phyloP scores from a whole-genome alignment of 2,888 invertebrate genomes.

The Platycheirus albimanus region DNA sequence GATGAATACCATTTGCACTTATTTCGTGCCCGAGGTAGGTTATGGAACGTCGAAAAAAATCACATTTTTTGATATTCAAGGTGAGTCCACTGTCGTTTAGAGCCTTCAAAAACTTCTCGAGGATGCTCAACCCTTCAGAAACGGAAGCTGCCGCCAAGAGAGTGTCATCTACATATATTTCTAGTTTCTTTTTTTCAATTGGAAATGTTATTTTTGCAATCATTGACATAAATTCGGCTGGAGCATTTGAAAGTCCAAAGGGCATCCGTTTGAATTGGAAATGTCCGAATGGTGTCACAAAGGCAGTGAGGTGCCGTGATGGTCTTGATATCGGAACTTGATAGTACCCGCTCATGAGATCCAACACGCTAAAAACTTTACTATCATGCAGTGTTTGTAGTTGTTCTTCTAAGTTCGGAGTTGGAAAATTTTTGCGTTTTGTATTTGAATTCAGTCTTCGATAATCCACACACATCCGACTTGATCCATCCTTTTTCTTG shows the following conservation, averaged over 20 bases:
- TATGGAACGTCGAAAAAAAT: constrained; percentile 5
- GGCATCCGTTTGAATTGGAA: no score
- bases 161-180: constrained; percentile 12
- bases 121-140: neutral
- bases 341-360: constrained; percentile 6
- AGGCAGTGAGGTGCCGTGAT: no score
- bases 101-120: constrained; percentile 2
- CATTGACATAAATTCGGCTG: no score
- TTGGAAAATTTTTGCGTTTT: constrained; percentile 18
- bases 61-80: constrained; percentile 13
- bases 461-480: no score
- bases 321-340: constrained; percentile 6
- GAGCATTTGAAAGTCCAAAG: no score
- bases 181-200: neutral
- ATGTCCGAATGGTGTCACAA: no score
- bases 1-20: no score
- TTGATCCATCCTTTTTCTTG: constrained; percentile 19
- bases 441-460: constrained; percentile 4
- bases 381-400: constrained; percentile 10
- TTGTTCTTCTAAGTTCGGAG: constrained; percentile 14
- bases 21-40: no score
- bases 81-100: constrained; percentile 14
- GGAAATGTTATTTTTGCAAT: no score
- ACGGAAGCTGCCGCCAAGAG: constrained; percentile 5
- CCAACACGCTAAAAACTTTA: no score